Evolutionary conservation across 2,797 vertebrate species (phyloP).

Genomic region (Muscicapa striata): DNA sequence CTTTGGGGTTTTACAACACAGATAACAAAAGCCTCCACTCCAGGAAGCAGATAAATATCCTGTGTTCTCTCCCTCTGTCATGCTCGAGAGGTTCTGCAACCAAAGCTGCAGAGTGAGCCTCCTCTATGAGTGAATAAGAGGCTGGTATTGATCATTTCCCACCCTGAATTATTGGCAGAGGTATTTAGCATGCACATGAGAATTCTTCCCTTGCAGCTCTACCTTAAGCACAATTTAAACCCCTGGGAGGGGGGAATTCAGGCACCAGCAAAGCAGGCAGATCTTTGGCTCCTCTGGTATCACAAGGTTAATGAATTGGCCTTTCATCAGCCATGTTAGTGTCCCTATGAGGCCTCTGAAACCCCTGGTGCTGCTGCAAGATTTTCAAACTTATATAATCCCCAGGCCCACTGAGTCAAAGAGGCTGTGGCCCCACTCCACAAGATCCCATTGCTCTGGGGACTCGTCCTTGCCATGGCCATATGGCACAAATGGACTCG

Average conservation of each 20-base stretch:
- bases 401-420: neutral
- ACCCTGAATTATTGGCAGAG: neutral
- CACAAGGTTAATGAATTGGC: neutral
- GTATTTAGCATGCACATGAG: neutral
- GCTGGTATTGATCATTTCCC: neutral
- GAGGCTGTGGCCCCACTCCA: neutral
- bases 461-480: neutral
- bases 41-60: neutral
- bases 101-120: neutral
- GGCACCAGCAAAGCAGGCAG: neutral
- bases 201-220: neutral
- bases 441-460: neutral
- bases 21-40: neutral
- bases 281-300: neutral
- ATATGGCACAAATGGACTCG: neutral
- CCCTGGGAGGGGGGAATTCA: neutral
- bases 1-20: neutral
- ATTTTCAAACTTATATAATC: neutral
- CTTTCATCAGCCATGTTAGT: neutral
- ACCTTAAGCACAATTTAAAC: neutral
- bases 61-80: neutral
- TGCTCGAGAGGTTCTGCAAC: neutral
- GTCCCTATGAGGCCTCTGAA: neutral
- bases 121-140: rapidly evolving
- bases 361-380: neutral